These are phyloP conservation scores for Hydrotaea cyrtoneurina DNA, from an alignment of 2,888 invertebrate genomes.

Conservation along the genomic window DNA sequence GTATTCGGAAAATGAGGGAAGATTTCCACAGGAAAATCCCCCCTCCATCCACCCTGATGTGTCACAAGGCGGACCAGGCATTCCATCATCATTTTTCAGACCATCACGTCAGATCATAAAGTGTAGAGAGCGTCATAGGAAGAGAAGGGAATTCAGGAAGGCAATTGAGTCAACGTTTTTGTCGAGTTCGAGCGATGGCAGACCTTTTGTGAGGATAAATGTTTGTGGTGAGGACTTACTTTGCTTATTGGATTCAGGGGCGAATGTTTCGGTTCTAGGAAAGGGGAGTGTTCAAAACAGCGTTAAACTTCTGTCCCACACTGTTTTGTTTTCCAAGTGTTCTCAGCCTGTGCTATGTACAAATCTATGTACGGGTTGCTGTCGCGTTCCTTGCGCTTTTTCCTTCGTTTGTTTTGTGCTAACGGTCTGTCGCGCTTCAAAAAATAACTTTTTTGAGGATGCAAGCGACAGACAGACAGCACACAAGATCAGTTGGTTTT, in stretches of 20 bases:
- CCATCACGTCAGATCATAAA: background rate
- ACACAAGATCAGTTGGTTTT: no score
- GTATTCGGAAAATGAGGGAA: background rate
- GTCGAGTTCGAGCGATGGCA: background rate
- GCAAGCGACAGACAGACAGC: no score
- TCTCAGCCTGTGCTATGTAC: no score
- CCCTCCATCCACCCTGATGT: background rate
- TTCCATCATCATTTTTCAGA: background rate
- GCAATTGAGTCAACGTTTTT: background rate
- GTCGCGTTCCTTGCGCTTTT: no score
- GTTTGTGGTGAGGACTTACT: background rate
- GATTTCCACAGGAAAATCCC: slow-evolving; percentile 13
- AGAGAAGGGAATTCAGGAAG: slow-evolving; percentile 14
- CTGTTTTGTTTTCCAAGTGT: no score
- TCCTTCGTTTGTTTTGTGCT: no score
- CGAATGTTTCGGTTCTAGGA: slow-evolving; percentile 42
- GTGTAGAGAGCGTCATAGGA: slow-evolving; percentile 16
- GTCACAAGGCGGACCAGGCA: no score
- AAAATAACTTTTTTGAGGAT: no score
- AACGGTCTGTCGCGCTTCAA: no score
- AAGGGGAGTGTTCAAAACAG: no score
- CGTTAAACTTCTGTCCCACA: no score
- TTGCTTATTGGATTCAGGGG: slow-evolving; percentile 18
- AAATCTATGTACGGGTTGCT: no score
- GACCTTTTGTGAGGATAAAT: slow-evolving; percentile 32